Evolutionary conservation across 2,113 vertebrate genomes (phyloP).

Genomic region (Rana temporaria): DNA sequence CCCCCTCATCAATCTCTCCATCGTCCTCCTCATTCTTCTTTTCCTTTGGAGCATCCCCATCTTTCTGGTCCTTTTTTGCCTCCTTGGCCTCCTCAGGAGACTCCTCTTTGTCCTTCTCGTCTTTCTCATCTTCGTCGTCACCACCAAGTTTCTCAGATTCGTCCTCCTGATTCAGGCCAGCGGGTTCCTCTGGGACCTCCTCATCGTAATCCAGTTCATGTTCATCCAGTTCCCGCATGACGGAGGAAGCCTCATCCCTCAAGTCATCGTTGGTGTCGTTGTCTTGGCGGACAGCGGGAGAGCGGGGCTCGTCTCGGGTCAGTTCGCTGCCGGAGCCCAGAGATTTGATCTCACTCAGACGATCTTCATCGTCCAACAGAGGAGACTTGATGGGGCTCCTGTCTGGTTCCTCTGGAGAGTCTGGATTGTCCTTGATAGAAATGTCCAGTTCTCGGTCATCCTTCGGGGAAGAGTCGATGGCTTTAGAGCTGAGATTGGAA

Average conservation of each 20-base stretch:
- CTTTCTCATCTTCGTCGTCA: slow-evolving; percentile 79
- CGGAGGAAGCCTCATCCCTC: slow-evolving; percentile 88
- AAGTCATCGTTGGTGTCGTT: slow-evolving; percentile 73
- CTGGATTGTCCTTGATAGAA: neutral
- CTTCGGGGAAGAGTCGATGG: neutral
- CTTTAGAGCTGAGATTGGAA: neutral
- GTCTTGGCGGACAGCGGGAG: slow-evolving; percentile 49
- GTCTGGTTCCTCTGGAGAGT: neutral
- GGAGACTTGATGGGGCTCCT: neutral
- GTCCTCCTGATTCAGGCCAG: slow-evolving; percentile 72
- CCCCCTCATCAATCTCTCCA: slow-evolving; percentile 95
- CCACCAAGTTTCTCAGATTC: slow-evolving; percentile 78
- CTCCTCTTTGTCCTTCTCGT: slow-evolving; percentile 70
- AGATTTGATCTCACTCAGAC: slow-evolving; percentile 77
- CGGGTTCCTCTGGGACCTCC: slow-evolving; percentile 92
- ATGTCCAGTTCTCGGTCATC: neutral
- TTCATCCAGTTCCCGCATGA: slow-evolving; percentile 92
- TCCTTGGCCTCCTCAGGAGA: slow-evolving; percentile 65
- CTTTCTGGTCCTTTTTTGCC: slow-evolving; percentile 68
- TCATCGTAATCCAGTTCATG: slow-evolving; percentile 97
- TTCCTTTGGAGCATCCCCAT: slow-evolving; percentile 78
- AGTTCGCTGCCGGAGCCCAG: slow-evolving; percentile 82
- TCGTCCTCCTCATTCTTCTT: slow-evolving; percentile 95
- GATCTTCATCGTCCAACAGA: slow-evolving; percentile 76
- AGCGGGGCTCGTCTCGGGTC: slow-evolving; percentile 63